phyloP scores from a whole-genome alignment of 2,113 vertebrate genomes.

The Taxidea taxus region DNA sequence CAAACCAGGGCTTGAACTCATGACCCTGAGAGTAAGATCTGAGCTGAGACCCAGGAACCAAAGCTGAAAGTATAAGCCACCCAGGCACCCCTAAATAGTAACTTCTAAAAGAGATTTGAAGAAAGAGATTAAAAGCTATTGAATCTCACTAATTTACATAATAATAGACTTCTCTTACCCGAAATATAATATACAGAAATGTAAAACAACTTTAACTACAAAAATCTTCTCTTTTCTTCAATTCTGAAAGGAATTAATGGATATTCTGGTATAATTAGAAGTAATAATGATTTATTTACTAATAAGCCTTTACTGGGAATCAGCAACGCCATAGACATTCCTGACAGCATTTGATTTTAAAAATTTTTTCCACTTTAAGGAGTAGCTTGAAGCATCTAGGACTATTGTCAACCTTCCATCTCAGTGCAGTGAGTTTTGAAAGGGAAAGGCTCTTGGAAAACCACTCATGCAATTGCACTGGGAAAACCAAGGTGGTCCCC shows the following conservation, averaged over 20 bases:
- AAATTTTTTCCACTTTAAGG: not conserved
- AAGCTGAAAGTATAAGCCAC: not conserved
- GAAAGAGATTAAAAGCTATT: not conserved
- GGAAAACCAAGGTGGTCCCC: not conserved
- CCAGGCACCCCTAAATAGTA: not conserved
- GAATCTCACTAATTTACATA: not conserved
- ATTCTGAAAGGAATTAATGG: not conserved
- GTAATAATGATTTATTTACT: not conserved
- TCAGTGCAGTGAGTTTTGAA: not conserved
- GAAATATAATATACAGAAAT: constrained; percentile 14
- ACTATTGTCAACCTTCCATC: not conserved
- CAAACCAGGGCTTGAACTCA: not conserved
- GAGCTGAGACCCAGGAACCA: not conserved
- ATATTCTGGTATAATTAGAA: not conserved
- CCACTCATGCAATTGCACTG: not conserved
- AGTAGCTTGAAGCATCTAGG: not conserved
- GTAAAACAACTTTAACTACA: not conserved
- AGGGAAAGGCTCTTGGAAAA: not conserved
- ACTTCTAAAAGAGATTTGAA: not conserved
- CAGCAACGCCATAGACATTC: not conserved
- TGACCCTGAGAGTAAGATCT: not conserved
- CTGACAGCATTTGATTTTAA: not conserved
- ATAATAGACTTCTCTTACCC: not conserved
- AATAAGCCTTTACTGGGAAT: not conserved
- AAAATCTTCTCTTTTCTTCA: not conserved